Conservation (phyloP, 2,797 vertebrate species). For the Arrhamphus sclerolepis region DNA sequence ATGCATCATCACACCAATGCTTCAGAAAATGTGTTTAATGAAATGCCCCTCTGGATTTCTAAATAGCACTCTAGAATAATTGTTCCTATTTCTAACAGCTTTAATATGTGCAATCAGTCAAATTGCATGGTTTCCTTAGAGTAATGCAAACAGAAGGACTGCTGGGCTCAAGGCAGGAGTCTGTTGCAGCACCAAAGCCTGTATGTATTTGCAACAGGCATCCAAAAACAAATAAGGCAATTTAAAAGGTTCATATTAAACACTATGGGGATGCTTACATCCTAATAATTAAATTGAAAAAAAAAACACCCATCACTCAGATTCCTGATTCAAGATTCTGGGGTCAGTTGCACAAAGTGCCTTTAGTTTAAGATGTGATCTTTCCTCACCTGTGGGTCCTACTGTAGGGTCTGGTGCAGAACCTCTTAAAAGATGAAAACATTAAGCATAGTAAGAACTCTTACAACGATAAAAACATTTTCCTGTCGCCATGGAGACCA, state of each 20-base stretch:
- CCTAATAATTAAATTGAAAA: too few relatives aligned
- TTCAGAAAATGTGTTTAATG: conserved; percentile 50
- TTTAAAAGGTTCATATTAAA: not conserved
- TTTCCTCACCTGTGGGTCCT: too few relatives aligned
- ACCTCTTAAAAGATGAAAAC: too few relatives aligned
- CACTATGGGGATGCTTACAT: too few relatives aligned
- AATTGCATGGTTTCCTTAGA: conserved; percentile 43
- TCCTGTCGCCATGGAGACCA: too few relatives aligned
- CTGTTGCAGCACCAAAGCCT: conserved; percentile 4
- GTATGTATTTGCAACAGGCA: conserved; percentile 20
- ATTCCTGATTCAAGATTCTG: too few relatives aligned
- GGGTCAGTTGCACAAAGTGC: too few relatives aligned
- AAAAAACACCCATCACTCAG: too few relatives aligned
- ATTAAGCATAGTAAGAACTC: too few relatives aligned
- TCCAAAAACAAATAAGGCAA: conserved; percentile 1
- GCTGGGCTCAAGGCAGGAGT: conserved; percentile 32
- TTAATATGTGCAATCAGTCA: conserved; percentile 56
- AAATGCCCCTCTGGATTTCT: conserved; percentile 49
- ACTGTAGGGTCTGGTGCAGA: too few relatives aligned
- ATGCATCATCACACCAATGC: conserved; percentile 63
- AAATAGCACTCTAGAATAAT: conserved; percentile 72
- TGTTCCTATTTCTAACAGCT: conserved; percentile 64
- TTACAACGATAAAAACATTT: too few relatives aligned
- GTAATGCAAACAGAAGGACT: conserved; percentile 55
- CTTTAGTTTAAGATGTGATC: too few relatives aligned